Base-by-base conservation (phyloP, 2,797 vertebrate species). In the Sebastes kiyomatsui region DNA sequence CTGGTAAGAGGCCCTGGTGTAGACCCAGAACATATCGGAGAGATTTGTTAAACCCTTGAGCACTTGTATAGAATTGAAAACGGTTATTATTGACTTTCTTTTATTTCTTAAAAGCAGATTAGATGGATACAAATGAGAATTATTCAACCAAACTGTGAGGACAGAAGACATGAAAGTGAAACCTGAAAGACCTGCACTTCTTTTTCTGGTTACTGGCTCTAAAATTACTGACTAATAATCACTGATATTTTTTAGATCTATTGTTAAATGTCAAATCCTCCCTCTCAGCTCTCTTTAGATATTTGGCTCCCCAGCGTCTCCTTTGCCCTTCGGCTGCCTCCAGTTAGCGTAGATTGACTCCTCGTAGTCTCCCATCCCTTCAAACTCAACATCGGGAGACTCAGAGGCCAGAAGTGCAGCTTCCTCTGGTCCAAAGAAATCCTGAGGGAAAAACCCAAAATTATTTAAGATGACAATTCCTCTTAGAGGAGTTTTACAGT, bases 291-390 rank as follows among this genome's bases (percentile, higher is more conserved):
- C 49, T 49, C 27, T 52, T 83, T 71, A 86, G 56, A 58, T 3
- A 3, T 82, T 22, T 2, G 79, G 60, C 20, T 86, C 61, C 32
- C 91, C 92, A 2, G 60, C 12, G 20, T 94, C 93, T 30, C 92
- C 91, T 87, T 93, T 94, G 22, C 87, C 90, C 52, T 72, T 84
- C 1, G 79, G 79, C 72, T 94, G 97, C 54, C 93, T 96, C 93
- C 97, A 96, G 92, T 95, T 95, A 0, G 97, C 90, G 0, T 94
- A 94, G 83, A 98, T 94, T 1, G 95, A 93, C n/a, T 98, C 97
- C 87, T 98, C 97, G 0, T 98, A 98, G 92, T 97, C 96, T 0
- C 97, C 97, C 5, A 95, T 86, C 0, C 96, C 97, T 80, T 97
- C 96, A 3, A 98, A 98, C 90, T 98, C 97, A 0, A 83, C 30